phyloP scores from a whole-genome alignment of 2,888 invertebrate species.

The Ditula angustiorana region DNA sequence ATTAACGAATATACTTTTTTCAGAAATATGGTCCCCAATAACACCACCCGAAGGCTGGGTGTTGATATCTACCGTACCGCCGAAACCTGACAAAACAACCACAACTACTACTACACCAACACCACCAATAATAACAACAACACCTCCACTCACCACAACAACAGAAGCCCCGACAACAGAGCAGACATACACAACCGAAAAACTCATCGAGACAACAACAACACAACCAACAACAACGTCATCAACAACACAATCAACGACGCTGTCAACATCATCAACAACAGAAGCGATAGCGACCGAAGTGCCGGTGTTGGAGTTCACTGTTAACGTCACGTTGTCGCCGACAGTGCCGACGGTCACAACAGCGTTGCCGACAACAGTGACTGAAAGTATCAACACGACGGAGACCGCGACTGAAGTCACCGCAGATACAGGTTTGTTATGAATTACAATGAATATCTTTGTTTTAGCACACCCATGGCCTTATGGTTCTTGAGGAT shows the following conservation, averaged over 20 bases:
- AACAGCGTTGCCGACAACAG: slow-evolving; percentile 16
- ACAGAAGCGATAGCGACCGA: slow-evolving; percentile 38
- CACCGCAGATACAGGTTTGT: slow-evolving; percentile 26
- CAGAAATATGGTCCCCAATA: slow-evolving; percentile 87
- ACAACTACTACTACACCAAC: slow-evolving; percentile 46
- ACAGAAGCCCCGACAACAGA: slow-evolving; percentile 32
- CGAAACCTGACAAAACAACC: slow-evolving; percentile 64
- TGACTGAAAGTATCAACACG: slow-evolving; percentile 26
- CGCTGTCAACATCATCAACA: slow-evolving; percentile 33
- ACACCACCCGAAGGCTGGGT: slow-evolving; percentile 89
- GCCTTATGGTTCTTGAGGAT: no score
- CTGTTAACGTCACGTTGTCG: slow-evolving; percentile 69
- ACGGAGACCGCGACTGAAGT: slow-evolving; percentile 10
- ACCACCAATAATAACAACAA: slow-evolving; percentile 32
- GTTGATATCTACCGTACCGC: slow-evolving; percentile 73
- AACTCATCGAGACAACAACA: slow-evolving; percentile 50
- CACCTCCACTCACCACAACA: slow-evolving; percentile 41
- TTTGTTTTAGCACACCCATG: no score
- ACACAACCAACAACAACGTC: slow-evolving; percentile 52
- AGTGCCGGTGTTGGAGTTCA: slow-evolving; percentile 63
- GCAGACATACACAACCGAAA: slow-evolving; percentile 45
- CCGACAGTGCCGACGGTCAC: slow-evolving; percentile 43
- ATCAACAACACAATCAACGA: slow-evolving; percentile 37
- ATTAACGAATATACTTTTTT: slow-evolving; percentile 44
- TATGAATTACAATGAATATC: no score